phyloP scores from a whole-genome alignment of 1,140 invertebrate species.

The Plutomurus gul region DNA sequence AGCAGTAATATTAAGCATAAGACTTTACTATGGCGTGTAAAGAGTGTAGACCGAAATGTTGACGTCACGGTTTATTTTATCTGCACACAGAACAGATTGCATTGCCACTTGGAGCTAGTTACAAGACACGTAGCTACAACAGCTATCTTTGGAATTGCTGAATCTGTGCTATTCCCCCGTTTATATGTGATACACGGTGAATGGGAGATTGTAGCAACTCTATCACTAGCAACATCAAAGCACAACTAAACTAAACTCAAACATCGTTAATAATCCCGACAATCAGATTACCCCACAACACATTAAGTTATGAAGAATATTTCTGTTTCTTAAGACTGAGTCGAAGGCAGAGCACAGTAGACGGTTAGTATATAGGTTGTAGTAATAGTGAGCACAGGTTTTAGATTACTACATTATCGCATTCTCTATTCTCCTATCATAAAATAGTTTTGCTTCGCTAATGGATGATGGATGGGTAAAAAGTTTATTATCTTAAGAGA shows the following conservation, averaged over 20 bases:
- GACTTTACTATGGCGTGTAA: too few relatives aligned
- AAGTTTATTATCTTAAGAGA: constrained; percentile 18
- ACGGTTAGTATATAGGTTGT: not conserved
- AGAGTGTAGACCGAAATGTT: not conserved
- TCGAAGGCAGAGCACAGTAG: too few relatives aligned
- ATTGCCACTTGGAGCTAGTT: not conserved
- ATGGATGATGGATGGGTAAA: constrained; percentile 1
- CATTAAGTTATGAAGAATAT: not conserved
- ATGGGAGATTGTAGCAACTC: not conserved
- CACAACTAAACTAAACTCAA: not conserved
- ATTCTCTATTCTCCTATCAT: not conserved
- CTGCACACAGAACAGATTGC: not conserved
- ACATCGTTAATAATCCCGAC: constrained; percentile 10
- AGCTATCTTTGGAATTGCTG: not conserved
- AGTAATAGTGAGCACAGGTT: not conserved
- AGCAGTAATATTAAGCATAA: too few relatives aligned
- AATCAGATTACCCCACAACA: constrained; percentile 1
- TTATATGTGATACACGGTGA: too few relatives aligned
- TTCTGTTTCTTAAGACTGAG: not conserved
- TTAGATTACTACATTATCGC: not conserved
- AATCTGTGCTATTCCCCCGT: too few relatives aligned
- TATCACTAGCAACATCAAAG: not conserved
- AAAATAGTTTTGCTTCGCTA: constrained; percentile 19
- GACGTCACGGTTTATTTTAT: constrained; percentile 16
- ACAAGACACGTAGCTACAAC: not conserved